phyloP scores from a whole-genome alignment of 2,888 invertebrate genomes.

The Brachyptera putata region DNA sequence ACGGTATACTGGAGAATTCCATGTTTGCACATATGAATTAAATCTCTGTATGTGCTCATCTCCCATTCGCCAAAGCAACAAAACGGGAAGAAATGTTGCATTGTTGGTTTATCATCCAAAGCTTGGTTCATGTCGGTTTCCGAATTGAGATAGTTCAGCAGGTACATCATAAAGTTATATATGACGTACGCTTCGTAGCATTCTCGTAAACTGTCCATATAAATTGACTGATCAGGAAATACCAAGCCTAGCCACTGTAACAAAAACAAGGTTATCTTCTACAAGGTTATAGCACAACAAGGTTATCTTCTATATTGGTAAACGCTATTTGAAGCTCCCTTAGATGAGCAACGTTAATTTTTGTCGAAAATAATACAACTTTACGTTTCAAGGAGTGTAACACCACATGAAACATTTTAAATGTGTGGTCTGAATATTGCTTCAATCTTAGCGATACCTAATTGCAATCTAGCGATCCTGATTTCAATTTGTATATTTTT shows the following conservation, averaged over 20 bases:
- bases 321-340: too few relatives aligned
- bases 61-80: conserved; percentile 90
- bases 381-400: too few relatives aligned
- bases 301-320: too few relatives aligned
- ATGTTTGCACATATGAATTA: conserved; percentile 93
- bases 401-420: too few relatives aligned
- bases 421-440: too few relatives aligned
- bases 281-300: too few relatives aligned
- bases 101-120: conserved; percentile 76
- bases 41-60: conserved; percentile 64
- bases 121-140: conserved; percentile 81
- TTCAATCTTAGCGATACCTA: too few relatives aligned
- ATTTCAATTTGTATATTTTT: too few relatives aligned
- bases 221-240: conserved; percentile 84
- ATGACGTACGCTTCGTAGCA: conserved; percentile 98
- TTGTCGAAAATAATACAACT: too few relatives aligned
- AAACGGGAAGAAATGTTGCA: conserved; percentile 84
- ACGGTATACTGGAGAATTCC: conserved; percentile 94
- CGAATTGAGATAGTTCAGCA: conserved; percentile 82
- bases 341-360: too few relatives aligned
- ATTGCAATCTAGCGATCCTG: too few relatives aligned
- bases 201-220: conserved; percentile 88
- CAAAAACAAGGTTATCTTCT: too few relatives aligned
- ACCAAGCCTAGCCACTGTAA: conserved; percentile 80
- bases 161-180: conserved; percentile 94